Base-by-base conservation (phyloP, 2,888 invertebrate species). In the Lycophotia porphyrea region DNA sequence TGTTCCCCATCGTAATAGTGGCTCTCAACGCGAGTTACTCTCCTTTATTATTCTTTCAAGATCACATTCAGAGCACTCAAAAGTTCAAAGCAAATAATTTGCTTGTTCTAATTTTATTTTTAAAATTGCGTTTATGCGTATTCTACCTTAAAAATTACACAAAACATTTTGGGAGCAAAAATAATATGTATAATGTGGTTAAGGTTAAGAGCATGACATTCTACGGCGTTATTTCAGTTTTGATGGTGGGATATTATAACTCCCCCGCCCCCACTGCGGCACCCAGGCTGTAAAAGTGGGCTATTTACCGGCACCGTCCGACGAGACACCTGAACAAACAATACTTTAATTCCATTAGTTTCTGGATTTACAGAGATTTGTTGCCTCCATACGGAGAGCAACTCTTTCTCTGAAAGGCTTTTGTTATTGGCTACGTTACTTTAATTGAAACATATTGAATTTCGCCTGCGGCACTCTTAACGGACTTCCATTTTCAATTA, bases 271-370 rank as follows among this genome's bases (percentile, higher is more conserved):
- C 24, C 34, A 47, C 64, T 42, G 55, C 39, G 44, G 27, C 61
- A 49, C 34, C 34, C 34, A 27, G 60, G 49, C 44, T 64, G 49
- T 63, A 67, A 73, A 73, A 81, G 60, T 84, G 81, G 66, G 58
- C 78, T 89, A 82, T 89, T 89, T 89, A 82, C 90, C 42, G 64
- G 58, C 83, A 76, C 85, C 84, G 80, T 85, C 84, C 88, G 86
- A 87, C 89, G 87, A 89, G 85, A 84, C 89, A 90, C 84, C 88
- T 90, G 86, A 86, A 78, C 91, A 92, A 93, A 94, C 91, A 94
- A 90, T 90, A 89, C 91, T 93, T 92, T 93, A 89, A 89, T 90
- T 88, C 90, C 86, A 87, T 90, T 89, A 90, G 86, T 80, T 90
- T 90, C 85, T 78, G 84, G 86, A 85, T 88, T 89, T 84, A 79